phyloP scores from a whole-genome alignment of 2,888 invertebrate species.

The Hirtodrosophila cameraria region DNA sequence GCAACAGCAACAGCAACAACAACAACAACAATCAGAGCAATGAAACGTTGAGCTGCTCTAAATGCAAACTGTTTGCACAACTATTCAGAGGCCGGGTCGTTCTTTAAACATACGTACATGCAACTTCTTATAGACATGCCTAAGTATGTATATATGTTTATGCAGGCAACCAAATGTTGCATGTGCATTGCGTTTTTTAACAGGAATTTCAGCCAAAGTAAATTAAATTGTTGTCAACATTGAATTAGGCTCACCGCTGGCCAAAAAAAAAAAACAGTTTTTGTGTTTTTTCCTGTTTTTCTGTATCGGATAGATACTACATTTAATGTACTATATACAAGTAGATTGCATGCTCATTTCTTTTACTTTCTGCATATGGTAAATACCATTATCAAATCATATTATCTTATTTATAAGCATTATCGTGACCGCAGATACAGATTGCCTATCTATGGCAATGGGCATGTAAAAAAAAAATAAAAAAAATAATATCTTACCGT shows the following conservation, averaged over 20 bases:
- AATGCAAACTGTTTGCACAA: slow-evolving; percentile 76
- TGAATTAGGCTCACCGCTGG: slow-evolving; percentile 53
- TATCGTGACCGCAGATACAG: slow-evolving; percentile 82
- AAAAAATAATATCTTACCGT: slow-evolving; percentile 75
- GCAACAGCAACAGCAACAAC: slow-evolving; percentile 18
- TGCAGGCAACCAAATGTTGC: slow-evolving; percentile 24
- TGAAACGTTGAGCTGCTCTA: slow-evolving; percentile 54
- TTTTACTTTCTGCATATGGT: slow-evolving; percentile 81
- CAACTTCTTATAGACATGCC: slow-evolving; percentile 5
- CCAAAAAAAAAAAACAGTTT: neutral
- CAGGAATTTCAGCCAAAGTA: slow-evolving; percentile 31
- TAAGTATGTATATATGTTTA: neutral
- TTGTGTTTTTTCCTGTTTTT: neutral
- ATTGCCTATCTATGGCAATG: slow-evolving; percentile 82
- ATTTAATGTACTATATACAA: slow-evolving; percentile 6
- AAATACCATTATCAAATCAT: slow-evolving; percentile 84
- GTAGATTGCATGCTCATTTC: slow-evolving; percentile 36
- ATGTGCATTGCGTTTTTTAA: slow-evolving; percentile 21
- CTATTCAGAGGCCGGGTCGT: slow-evolving; percentile 17
- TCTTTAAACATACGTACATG: slow-evolving; percentile 1
- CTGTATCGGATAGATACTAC: slow-evolving; percentile 26
- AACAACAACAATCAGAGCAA: slow-evolving; percentile 50
- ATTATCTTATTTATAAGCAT: slow-evolving; percentile 83
- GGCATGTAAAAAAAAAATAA: slow-evolving; percentile 70
- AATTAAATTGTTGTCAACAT: slow-evolving; percentile 42